Conservation (phyloP, 1,140 invertebrate genomes). For the Papilio xuthus region DNA sequence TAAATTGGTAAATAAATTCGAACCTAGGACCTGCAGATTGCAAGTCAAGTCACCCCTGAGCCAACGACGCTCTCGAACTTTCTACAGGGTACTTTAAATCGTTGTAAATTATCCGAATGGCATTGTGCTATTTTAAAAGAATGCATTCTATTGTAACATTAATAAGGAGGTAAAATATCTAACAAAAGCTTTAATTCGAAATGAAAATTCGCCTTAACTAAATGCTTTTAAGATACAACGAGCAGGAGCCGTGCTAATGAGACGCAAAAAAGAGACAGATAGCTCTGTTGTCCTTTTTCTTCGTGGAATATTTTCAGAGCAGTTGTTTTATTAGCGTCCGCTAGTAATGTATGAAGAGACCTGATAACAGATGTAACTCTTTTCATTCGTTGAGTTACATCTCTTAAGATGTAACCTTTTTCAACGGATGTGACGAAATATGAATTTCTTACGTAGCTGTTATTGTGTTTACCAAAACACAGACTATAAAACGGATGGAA, state of each 20-base stretch:
- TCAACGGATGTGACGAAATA: neutral
- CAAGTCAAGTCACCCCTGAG: no score
- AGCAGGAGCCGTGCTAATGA: neutral
- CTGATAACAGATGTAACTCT: no score
- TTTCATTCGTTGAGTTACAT: no score
- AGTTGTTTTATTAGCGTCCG: neutral
- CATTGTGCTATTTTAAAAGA: conserved; percentile 10
- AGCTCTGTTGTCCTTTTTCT: neutral
- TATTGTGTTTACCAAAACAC: neutral
- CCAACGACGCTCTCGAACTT: no score
- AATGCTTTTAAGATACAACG: neutral
- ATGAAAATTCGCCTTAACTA: conserved; percentile 16
- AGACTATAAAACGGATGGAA: neutral
- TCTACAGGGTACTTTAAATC: conserved; percentile 6
- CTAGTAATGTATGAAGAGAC: no score
- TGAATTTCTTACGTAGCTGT: neutral
- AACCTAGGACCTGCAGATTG: no score
- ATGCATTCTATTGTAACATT: conserved; percentile 1
- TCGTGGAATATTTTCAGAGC: neutral
- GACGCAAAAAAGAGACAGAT: conserved; percentile 1
- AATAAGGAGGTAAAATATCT: neutral
- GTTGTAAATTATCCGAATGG: neutral
- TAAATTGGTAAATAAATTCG: no score
- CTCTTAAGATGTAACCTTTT: neutral
- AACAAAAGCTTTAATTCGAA: neutral